Evolutionary conservation across 2,888 invertebrate genomes (phyloP).

Genomic region (Tachina fera): DNA sequence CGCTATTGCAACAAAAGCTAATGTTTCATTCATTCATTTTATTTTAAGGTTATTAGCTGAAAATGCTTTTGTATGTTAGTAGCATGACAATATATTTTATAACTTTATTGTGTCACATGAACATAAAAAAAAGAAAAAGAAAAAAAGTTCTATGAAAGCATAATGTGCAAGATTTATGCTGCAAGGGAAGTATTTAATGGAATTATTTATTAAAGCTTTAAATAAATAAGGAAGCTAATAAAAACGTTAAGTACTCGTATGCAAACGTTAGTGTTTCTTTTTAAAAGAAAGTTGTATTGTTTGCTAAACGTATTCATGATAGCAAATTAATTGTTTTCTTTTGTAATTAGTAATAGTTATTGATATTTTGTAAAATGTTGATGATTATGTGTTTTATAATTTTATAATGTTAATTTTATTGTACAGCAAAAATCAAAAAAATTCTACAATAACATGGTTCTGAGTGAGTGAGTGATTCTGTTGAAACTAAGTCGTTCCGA

Average conservation of each 20-base stretch:
- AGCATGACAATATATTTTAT: conserved; percentile 67
- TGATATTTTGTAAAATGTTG: too few relatives aligned
- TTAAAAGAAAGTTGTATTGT: too few relatives aligned
- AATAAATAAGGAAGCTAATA: not conserved
- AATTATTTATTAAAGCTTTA: conserved; percentile 29
- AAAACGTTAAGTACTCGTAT: not conserved
- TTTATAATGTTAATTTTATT: too few relatives aligned
- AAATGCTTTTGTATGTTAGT: conserved; percentile 63
- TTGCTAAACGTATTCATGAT: too few relatives aligned
- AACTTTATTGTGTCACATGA: conserved; percentile 69
- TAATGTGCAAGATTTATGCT: conserved; percentile 9
- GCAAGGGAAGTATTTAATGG: conserved; percentile 48
- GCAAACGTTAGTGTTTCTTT: not conserved
- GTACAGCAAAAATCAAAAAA: too few relatives aligned
- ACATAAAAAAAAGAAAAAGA: conserved; percentile 8
- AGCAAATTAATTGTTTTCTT: too few relatives aligned
- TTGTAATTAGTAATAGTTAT: too few relatives aligned
- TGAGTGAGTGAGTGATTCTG: too few relatives aligned
- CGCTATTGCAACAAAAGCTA: conserved; percentile 10
- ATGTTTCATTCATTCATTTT: conserved; percentile 28
- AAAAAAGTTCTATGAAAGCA: not conserved
- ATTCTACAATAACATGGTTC: too few relatives aligned
- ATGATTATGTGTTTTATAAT: too few relatives aligned
- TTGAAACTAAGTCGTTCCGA: too few relatives aligned
- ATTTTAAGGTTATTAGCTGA: conserved; percentile 66